Conservation (phyloP, 2,888 invertebrate genomes). For the Drosophila mimica region DNA sequence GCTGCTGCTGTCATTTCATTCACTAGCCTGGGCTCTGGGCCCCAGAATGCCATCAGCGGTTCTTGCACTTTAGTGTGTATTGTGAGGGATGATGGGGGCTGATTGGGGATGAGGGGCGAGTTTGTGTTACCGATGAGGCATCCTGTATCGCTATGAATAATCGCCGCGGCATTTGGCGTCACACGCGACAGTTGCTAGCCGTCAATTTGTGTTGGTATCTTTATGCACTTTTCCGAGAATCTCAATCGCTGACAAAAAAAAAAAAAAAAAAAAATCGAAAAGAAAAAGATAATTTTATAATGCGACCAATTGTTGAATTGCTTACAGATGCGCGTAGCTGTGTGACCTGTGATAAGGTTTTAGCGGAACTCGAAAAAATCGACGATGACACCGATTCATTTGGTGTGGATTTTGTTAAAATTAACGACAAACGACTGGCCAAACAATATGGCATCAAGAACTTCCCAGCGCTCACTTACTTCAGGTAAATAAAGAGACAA, state of each 20-base stretch:
- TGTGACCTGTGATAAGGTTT: slow-evolving; percentile 95
- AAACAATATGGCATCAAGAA: slow-evolving; percentile 98
- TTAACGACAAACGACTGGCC: slow-evolving; percentile 97
- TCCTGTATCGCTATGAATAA: slow-evolving; percentile 72
- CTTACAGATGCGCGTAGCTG: slow-evolving; percentile 94
- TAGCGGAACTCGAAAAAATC: slow-evolving; percentile 96
- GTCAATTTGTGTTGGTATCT: slow-evolving; percentile 75
- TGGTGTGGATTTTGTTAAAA: slow-evolving; percentile 97
- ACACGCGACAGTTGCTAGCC: slow-evolving; percentile 71
- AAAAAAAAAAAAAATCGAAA: slow-evolving; percentile 1
- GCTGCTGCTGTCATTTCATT: slow-evolving; percentile 77
- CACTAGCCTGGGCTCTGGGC: slow-evolving; percentile 61
- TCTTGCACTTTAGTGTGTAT: slow-evolving; percentile 40
- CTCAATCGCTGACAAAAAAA: slow-evolving; percentile 6
- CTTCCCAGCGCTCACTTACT: slow-evolving; percentile 98
- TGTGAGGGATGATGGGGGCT: not conserved
- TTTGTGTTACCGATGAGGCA: slow-evolving; percentile 62
- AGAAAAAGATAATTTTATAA: not conserved
- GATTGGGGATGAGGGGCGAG: not conserved
- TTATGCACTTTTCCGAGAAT: slow-evolving; percentile 29
- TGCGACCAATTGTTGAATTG: slow-evolving; percentile 19
- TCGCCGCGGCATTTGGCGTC: slow-evolving; percentile 73
- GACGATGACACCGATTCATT: slow-evolving; percentile 97
- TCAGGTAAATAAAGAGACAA: slow-evolving; percentile 85
- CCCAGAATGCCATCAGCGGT: slow-evolving; percentile 62